phyloP scores from a whole-genome alignment of 2,797 vertebrate species.

The Rhincodon typus region DNA sequence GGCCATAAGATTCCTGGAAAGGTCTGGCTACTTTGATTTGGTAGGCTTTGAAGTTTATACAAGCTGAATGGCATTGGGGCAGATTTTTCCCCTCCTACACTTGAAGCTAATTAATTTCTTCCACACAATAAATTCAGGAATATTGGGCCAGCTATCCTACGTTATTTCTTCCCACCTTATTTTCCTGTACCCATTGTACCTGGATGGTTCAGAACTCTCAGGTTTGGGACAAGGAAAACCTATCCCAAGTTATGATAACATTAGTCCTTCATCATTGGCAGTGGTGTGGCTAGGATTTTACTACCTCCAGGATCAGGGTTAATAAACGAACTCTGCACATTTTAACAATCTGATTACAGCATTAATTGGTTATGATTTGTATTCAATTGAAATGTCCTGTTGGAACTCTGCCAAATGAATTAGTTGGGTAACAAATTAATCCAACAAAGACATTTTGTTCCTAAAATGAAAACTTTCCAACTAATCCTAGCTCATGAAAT shows the following conservation, averaged over 20 bases:
- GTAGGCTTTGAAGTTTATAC: conserved; percentile 7
- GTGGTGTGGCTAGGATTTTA: conserved; percentile 19
- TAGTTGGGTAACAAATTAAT: conserved; percentile 7
- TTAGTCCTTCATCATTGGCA: conserved; percentile 2
- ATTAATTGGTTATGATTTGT: neutral
- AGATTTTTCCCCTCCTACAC: neutral
- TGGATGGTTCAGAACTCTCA: neutral
- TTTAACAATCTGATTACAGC: conserved; percentile 25
- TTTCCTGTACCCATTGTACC: neutral
- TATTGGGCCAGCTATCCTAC: neutral
- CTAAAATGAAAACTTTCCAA: neutral
- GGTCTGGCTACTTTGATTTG: neutral
- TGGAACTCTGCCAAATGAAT: neutral
- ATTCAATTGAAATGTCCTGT: conserved; percentile 6
- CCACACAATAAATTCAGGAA: neutral
- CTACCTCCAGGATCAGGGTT: conserved; percentile 22
- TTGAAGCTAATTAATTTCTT: neutral
- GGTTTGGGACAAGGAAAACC: neutral
- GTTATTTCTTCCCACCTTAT: too few relatives aligned
- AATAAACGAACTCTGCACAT: neutral
- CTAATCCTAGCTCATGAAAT: neutral
- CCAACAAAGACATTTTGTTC: neutral
- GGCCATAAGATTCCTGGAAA: conserved; percentile 1
- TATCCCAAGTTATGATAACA: neutral
- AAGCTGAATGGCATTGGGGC: neutral